These are phyloP conservation scores for Steatornis caripensis DNA, from an alignment of 2,113 vertebrate species.

Conservation along the genomic window DNA sequence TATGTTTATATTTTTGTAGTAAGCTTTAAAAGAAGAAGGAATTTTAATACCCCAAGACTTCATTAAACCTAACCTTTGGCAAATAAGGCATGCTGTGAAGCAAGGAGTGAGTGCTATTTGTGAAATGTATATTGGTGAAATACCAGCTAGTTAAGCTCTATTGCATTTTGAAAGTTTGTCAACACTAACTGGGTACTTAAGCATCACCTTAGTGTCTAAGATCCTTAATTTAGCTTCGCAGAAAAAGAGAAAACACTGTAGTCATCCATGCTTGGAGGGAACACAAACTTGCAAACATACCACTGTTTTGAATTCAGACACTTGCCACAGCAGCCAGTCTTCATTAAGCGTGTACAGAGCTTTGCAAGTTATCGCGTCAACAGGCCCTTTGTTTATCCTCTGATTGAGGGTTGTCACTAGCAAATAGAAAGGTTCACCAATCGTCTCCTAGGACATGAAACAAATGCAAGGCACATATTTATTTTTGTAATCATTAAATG, in stretches of 20 bases:
- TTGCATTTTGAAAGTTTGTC: background rate
- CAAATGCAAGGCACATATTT: background rate
- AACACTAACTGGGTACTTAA: background rate
- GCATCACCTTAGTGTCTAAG: background rate
- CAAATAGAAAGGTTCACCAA: conserved; percentile 89
- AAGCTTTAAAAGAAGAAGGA: background rate
- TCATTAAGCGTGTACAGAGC: conserved; percentile 93
- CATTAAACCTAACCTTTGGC: background rate
- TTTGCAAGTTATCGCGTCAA: conserved; percentile 90
- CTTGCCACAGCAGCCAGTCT: conserved; percentile 96
- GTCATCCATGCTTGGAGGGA: background rate
- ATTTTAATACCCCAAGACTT: background rate
- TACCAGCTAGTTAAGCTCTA: background rate
- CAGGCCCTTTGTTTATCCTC: conserved; percentile 90
- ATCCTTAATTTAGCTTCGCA: background rate
- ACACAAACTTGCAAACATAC: conserved; percentile 63
- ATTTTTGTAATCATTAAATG: background rate
- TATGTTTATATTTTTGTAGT: background rate
- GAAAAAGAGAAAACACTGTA: background rate
- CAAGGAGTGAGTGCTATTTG: background rate
- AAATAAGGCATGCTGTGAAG: background rate
- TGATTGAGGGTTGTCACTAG: conserved; percentile 89
- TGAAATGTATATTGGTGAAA: background rate
- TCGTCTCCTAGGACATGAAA: conserved; percentile 81
- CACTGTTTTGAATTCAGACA: conserved; percentile 86